phyloP scores from a whole-genome alignment of 1,140 invertebrate genomes.

The Aphelinus certus region DNA sequence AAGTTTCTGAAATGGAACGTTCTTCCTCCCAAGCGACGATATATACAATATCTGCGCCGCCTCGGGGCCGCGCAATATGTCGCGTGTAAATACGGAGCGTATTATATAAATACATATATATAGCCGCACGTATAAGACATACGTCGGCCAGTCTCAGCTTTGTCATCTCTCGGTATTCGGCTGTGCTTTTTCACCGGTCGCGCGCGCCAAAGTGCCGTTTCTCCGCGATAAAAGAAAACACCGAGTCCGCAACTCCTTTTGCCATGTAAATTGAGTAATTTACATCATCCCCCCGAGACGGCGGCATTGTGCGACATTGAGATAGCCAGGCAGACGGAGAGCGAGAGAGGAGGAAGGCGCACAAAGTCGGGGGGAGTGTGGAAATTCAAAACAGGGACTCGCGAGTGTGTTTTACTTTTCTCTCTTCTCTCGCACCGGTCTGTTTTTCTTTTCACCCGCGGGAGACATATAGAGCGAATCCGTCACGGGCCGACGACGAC shows the following conservation, averaged over 20 bases:
- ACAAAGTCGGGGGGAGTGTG: conserved; percentile 3
- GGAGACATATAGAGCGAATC: not conserved
- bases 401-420: too few relatives aligned
- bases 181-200: not conserved
- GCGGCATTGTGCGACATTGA: not conserved
- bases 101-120: too few relatives aligned
- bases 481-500: too few relatives aligned
- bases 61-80: conserved; percentile 9
- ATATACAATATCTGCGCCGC: too few relatives aligned
- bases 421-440: not conserved
- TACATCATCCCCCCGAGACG: conserved; percentile 14
- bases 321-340: too few relatives aligned
- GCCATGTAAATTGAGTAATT: conserved; percentile 33
- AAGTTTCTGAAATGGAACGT: too few relatives aligned
- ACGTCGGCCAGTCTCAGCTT: too few relatives aligned
- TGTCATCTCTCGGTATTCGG: not conserved
- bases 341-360: too few relatives aligned
- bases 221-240: too few relatives aligned
- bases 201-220: not conserved
- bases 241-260: not conserved
- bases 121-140: too few relatives aligned
- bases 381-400: conserved; percentile 31
- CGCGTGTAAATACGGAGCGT: conserved; percentile 6
- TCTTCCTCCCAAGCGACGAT: too few relatives aligned
- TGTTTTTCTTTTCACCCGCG: conserved; percentile 11